Percentiles rank a stretch among this genome's conserved stretches.
Conservation (phyloP, 2,888 invertebrate genomes). For the Synergus umbraculus region DNA sequence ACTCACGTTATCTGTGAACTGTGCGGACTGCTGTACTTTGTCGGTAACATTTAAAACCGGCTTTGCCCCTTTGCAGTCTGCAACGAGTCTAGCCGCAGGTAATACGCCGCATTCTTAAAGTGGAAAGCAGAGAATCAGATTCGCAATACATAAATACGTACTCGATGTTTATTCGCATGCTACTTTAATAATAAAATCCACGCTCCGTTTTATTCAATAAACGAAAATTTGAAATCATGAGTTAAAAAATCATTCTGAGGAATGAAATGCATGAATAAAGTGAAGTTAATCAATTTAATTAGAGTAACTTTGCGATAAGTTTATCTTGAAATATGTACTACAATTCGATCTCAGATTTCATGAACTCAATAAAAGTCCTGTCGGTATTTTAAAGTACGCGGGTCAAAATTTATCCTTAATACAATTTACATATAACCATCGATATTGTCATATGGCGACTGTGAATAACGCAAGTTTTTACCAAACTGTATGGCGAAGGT, state of each 20-base stretch:
- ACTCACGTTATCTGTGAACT: constrained; percentile 8
- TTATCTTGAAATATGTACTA: not conserved
- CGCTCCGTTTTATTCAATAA: not conserved
- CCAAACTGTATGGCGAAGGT: not conserved
- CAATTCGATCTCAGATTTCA: not conserved
- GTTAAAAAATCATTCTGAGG: too few relatives aligned
- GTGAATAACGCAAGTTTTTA: not conserved
- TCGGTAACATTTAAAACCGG: constrained; percentile 13
- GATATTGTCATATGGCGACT: not conserved
- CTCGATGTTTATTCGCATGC: not conserved
- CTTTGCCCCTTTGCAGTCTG: not conserved
- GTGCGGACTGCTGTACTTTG: not conserved
- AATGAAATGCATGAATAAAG: too few relatives aligned
- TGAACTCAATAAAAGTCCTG: not conserved
- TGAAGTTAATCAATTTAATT: too few relatives aligned
- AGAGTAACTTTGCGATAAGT: not conserved
- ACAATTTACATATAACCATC: not conserved
- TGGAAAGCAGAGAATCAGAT: constrained; percentile 13
- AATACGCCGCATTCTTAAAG: not conserved
- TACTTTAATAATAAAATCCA: not conserved
- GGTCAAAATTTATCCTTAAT: not conserved
- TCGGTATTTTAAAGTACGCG: not conserved
- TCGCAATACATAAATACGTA: not conserved
- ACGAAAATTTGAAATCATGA: too few relatives aligned
- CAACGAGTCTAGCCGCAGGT: constrained; percentile 13